Base-by-base conservation (phyloP, 2,888 invertebrate species). In the Synergus laeviventris region DNA sequence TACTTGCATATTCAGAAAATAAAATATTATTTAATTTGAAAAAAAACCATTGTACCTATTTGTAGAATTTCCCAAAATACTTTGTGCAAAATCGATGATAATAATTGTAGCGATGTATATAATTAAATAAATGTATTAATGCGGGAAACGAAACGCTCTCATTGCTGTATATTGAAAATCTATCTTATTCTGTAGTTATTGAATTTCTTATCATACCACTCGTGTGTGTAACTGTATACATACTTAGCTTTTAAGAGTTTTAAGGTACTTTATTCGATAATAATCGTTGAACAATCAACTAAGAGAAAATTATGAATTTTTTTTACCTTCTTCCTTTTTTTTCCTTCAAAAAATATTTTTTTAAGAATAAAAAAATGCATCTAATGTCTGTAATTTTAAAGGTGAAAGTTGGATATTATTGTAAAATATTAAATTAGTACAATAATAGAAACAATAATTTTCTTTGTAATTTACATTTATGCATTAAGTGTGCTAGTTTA, bases 71-170 rank as follows among this genome's bases (percentile, higher is more conserved):
- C 49, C 12, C 21, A 59, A 18, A 66, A 49, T 49, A 70, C 11
- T 70, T 18, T 4, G 24, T 49, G 49, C 12, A 49, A 66, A 66
- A 66, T 66, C 18, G 31, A 49, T 70, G 36, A 70, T 70, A 70
- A 70, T 70, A 70, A 70, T 70, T 9, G 18, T 70, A 49, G 49
- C 64, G 14, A 64, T 45, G 49, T 70, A 12, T 70, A 70, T 49
- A 49, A 70, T 42, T 42, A 45, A 45, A 66, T 24, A 70, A 49
- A 42, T 36, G 11, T n/a, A 70, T 49, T 70, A 70, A 70, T 54
- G 49, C 70, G 70, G 70, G 70, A 70, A 70, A 70, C 70, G 70
- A 70, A 70, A 70, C 70, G 70, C 70, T 70, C 70, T 70, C 24
- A 70, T 36, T 45, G 49, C 70, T 70, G 70, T 70, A 70, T 31